A percentile compares a stretch with the other conserved stretches of the same genome.
Evolutionary conservation across 1,140 invertebrate species (phyloP).

Genomic region (Cecropterus lyciades): DNA sequence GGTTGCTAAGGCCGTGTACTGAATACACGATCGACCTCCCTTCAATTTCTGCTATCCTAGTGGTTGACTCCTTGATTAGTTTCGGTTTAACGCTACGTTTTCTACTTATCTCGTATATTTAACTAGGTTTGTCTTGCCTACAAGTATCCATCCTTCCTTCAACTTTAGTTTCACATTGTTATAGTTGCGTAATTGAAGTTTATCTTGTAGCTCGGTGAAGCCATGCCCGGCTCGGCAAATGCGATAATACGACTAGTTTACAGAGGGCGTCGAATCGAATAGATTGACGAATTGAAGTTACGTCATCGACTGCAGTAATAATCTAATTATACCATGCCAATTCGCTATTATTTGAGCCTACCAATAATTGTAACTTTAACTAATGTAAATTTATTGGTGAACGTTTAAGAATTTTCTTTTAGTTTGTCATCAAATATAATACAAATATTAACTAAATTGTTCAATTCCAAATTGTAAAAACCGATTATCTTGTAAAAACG

Average conservation of each 20-base stretch:
- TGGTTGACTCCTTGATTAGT: slow-evolving; percentile 39
- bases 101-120: slow-evolving; percentile 26
- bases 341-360: background rate
- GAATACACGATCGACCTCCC: slow-evolving; percentile 53
- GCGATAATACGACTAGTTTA: slow-evolving; percentile 26
- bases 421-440: too few relatives aligned
- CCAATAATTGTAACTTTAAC: background rate
- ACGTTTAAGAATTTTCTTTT: too few relatives aligned
- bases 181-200: slow-evolving; percentile 27
- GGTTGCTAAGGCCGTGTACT: slow-evolving; percentile 42
- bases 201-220: slow-evolving; percentile 34
- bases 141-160: slow-evolving; percentile 1
- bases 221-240: slow-evolving; percentile 26
- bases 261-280: slow-evolving; percentile 10
- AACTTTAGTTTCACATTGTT: slow-evolving; percentile 11
- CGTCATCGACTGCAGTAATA: slow-evolving; percentile 14
- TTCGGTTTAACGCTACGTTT: slow-evolving; percentile 22
- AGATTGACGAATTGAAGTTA: slow-evolving; percentile 22
- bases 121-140: slow-evolving; percentile 8
- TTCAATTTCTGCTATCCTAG: slow-evolving; percentile 41
- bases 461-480: too few relatives aligned
- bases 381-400: too few relatives aligned
- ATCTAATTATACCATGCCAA: background rate
- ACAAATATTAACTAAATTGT: too few relatives aligned
- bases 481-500: too few relatives aligned